Percentiles rank a stretch among this genome's conserved stretches.
These are phyloP conservation scores for Hydrolagus affinis DNA, from an alignment of 2,113 vertebrate species.

Conservation along the genomic window DNA sequence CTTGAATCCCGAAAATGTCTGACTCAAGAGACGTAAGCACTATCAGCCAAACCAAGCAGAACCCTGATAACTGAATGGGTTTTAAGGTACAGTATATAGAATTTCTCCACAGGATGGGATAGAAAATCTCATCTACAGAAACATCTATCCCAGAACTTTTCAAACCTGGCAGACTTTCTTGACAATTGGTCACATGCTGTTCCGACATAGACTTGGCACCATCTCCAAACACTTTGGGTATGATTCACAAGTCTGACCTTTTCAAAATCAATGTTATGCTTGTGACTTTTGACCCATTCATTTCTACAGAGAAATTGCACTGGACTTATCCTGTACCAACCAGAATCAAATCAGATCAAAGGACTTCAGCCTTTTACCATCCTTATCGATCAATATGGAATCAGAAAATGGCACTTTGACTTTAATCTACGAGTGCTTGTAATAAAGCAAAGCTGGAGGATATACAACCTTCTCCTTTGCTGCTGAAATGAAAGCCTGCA, in stretches of 20 bases:
- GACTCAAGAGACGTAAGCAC: too few relatives aligned
- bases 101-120: neutral
- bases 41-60: too few relatives aligned
- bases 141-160: neutral
- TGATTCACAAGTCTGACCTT: conserved; percentile 21
- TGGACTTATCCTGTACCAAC: neutral
- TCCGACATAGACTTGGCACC: neutral
- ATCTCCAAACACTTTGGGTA: neutral
- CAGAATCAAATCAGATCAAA: conserved; percentile 16
- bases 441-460: neutral
- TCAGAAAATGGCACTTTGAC: neutral
- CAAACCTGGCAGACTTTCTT: neutral
- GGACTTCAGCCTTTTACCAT: neutral
- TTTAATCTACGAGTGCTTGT: neutral
- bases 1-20: too few relatives aligned
- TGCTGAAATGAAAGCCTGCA: neutral
- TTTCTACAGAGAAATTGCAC: conserved; percentile 17
- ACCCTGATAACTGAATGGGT: neutral
- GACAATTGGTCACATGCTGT: neutral
- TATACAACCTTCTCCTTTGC: neutral
- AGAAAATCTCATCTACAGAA: neutral
- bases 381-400: neutral
- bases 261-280: conserved; percentile 8
- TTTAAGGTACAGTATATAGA: neutral
- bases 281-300: neutral